Base-by-base conservation (phyloP, 53 echinoderm and acorn worm species). In the Luidia sarsii region DNA sequence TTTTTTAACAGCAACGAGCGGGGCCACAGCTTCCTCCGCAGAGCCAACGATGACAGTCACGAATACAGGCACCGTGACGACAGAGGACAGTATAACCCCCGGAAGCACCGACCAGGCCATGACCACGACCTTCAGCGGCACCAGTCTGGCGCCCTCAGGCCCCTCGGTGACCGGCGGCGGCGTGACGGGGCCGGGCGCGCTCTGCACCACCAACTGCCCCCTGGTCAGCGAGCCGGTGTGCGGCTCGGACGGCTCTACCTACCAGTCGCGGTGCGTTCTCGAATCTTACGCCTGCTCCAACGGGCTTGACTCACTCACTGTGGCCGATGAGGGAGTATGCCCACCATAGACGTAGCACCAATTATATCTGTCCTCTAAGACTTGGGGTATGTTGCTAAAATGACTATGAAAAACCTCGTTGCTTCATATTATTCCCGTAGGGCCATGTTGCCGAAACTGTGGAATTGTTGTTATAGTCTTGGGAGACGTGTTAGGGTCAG, bases 201-300 rank as follows among this genome's bases (percentile, higher is more conserved):
- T n/a, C 21, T 67, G 67, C 27, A 29, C 27, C 3, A 67, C 67
- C 22, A 10, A 41, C 25, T 67, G 67, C 59, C 45, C 67, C 22
- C 35, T 41, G 3, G 20, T 32, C 30, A 24, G 25, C 20, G 25
- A 30, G 27, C 67, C 67, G 0, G 67, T 67, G 21, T 67, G 67
- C 45, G 67, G 67, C 15, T 41, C 67, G 11, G 67, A 67, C 13
- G 67, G 67, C 9, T 6, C 9, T 2, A 67, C 67, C 0, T 67
- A 67, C n/a, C 20, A 4, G 11, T 67, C 67, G 13, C 24, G 27
- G 23, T 67, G 67, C 29, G 41, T 67, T 67, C 67, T 67, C 24
- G 67, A 67, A 36, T 34, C 67, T 3, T 67, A 67, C 24, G 67
- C 67, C 9, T 67, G 67, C 45, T 18, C 41, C 13, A 67, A 67